A percentile compares a stretch with the other conserved stretches of the same genome.
These are phyloP conservation scores for Stenurella melanura DNA, from an alignment of 2,888 invertebrate species.

Conservation along the genomic window DNA sequence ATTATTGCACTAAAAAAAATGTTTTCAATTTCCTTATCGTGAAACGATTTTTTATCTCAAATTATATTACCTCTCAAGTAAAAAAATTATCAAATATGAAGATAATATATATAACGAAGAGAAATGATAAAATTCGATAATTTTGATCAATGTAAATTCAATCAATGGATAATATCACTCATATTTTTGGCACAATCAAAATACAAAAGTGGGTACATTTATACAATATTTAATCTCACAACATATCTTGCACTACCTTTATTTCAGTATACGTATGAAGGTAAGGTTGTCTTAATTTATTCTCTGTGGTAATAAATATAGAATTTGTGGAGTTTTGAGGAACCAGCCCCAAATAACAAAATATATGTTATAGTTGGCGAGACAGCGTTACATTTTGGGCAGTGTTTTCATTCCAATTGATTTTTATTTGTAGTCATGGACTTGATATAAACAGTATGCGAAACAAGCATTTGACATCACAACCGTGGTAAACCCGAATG, in stretches of 20 bases:
- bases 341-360: constrained; percentile 40
- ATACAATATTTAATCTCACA: constrained; percentile 32
- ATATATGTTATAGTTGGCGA: no score
- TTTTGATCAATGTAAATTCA: background rate
- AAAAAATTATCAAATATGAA: no score
- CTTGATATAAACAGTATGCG: no score
- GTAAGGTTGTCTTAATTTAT: constrained; percentile 20
- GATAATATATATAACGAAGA: background rate
- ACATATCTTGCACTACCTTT: constrained; percentile 21
- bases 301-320: constrained; percentile 37
- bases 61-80: no score
- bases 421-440: no score
- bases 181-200: background rate
- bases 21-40: no score
- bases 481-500: no score
- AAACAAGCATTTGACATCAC: no score
- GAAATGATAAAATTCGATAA: background rate
- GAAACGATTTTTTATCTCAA: no score
- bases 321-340: constrained; percentile 38
- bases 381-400: no score
- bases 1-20: no score
- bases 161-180: background rate
- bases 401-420: no score
- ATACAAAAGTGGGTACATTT: background rate
- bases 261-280: constrained; percentile 25